A percentile compares a stretch with the other conserved stretches of the same genome.
Evolutionary conservation across 2,888 invertebrate species (phyloP).

Genomic region (Chaetoderma sp.): DNA sequence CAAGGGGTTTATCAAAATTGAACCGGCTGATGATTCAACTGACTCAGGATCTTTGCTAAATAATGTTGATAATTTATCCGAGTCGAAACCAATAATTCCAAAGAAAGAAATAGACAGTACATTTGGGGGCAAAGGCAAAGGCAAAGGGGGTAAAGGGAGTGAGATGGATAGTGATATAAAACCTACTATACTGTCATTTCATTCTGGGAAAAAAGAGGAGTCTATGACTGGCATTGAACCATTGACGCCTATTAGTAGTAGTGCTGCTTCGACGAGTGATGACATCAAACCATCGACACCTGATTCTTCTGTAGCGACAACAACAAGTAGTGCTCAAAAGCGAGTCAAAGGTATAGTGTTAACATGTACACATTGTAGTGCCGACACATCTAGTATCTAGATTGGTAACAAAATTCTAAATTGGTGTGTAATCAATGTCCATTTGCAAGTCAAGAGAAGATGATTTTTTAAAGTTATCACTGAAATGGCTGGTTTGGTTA

Average conservation of each 20-base stretch:
- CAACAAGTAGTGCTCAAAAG: neutral
- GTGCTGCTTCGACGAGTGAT: neutral
- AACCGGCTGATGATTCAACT: neutral
- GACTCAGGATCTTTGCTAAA: too few species aligned
- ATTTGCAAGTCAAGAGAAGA: too few species aligned
- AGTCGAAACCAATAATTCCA: too few species aligned
- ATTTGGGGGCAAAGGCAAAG: constrained; percentile 6
- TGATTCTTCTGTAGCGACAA: neutral
- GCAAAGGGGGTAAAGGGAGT: neutral
- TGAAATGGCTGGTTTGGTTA: too few species aligned
- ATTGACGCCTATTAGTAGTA: neutral
- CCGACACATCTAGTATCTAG: too few species aligned
- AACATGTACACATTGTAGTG: too few species aligned
- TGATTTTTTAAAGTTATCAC: too few species aligned
- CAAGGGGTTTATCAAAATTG: neutral
- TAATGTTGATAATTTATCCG: too few species aligned
- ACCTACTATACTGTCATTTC: neutral
- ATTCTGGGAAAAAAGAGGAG: constrained; percentile 29
- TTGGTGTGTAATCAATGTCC: too few species aligned
- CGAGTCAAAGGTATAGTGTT: too few species aligned
- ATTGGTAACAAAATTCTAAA: too few species aligned
- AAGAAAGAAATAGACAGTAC: too few species aligned
- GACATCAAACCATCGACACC: constrained; percentile 3
- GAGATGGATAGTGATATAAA: neutral
- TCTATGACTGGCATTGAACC: constrained; percentile 14